These are phyloP conservation scores for Clanis bilineata DNA, from an alignment of 2,888 invertebrate genomes.

Conservation along the genomic window DNA sequence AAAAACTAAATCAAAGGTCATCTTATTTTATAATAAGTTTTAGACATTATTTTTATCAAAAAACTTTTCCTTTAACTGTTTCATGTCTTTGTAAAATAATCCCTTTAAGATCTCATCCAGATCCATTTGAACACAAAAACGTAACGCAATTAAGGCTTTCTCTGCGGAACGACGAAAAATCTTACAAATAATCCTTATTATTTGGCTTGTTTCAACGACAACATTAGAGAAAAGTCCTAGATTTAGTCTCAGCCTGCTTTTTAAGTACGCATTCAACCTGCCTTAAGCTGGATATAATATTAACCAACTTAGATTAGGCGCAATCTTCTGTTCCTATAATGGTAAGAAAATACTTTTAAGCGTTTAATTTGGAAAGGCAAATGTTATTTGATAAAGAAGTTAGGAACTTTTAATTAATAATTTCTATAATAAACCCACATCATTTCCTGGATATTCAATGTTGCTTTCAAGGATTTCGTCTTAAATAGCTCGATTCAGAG, in stretches of 20 bases:
- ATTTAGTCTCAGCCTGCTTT: not conserved
- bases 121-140: not conserved
- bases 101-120: not conserved
- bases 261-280: not conserved
- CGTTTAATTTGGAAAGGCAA: not conserved
- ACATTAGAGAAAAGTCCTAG: slow-evolving; percentile 1
- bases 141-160: slow-evolving; percentile 7
- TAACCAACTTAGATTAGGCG: slow-evolving; percentile 5
- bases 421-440: too few relatives aligned
- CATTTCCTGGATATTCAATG: too few relatives aligned
- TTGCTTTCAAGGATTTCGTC: too few relatives aligned
- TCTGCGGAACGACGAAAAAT: not conserved
- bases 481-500: too few relatives aligned
- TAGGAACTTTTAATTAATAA: not conserved
- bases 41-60: not conserved
- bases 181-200: slow-evolving; percentile 11
- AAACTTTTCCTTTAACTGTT: not conserved
- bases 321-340: not conserved
- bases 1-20: too few relatives aligned
- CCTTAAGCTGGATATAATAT: slow-evolving; percentile 3
- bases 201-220: slow-evolving; percentile 7
- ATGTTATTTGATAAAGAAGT: not conserved
- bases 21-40: too few relatives aligned
- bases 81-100: not conserved
- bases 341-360: not conserved